Percentiles rank a stretch among this genome's conserved stretches.
Conservation (phyloP, 2,888 invertebrate species). For the Caenorhabditis sinica region DNA sequence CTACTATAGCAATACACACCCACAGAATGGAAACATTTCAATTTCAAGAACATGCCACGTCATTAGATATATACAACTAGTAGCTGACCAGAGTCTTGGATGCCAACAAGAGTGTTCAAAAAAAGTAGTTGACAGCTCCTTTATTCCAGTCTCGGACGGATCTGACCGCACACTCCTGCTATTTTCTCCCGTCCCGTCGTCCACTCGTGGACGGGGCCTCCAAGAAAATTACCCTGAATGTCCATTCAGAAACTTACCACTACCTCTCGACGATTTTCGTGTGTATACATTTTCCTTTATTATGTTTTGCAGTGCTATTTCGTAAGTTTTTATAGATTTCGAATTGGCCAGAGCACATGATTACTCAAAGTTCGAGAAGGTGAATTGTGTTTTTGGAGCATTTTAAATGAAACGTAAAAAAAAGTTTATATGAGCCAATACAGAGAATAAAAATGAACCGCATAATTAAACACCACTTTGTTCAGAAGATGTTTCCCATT, state of each 20-base stretch:
- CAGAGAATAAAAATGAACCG: neutral
- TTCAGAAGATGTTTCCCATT: slow-evolving; percentile 54
- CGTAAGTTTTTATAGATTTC: slow-evolving; percentile 30
- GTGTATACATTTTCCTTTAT: slow-evolving; percentile 58
- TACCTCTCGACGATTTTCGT: slow-evolving; percentile 45
- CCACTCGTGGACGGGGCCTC: slow-evolving; percentile 42
- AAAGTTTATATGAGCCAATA: slow-evolving; percentile 20
- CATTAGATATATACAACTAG: neutral
- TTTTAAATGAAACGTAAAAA: neutral
- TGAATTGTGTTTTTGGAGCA: neutral
- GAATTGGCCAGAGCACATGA: neutral
- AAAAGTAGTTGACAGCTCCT: slow-evolving; percentile 61
- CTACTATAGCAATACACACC: slow-evolving; percentile 20
- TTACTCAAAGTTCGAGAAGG: neutral
- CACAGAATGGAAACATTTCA: neutral
- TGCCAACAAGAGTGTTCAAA: slow-evolving; percentile 57
- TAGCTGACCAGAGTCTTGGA: slow-evolving; percentile 44
- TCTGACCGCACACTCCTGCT: slow-evolving; percentile 57
- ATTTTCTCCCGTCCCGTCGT: slow-evolving; percentile 53
- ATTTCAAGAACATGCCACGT: slow-evolving; percentile 4
- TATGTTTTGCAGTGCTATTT: slow-evolving; percentile 54
- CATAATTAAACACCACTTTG: slow-evolving; percentile 27
- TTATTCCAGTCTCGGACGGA: slow-evolving; percentile 59
- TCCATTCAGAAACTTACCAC: slow-evolving; percentile 56
- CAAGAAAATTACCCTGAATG: slow-evolving; percentile 64